phyloP scores from a whole-genome alignment of 2,888 invertebrate genomes.

The Ophion obscuratus region DNA sequence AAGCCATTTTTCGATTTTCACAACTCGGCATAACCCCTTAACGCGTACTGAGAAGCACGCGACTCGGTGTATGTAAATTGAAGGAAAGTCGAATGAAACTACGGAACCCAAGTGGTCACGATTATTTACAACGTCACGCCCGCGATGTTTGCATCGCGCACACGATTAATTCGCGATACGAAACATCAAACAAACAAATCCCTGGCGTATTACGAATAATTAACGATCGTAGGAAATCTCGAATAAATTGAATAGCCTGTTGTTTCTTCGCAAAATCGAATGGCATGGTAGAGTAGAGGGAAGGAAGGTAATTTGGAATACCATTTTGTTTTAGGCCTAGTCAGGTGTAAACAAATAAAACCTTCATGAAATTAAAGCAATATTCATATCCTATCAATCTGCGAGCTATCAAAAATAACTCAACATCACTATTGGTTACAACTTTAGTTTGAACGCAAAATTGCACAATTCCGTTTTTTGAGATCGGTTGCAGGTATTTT shows the following conservation, averaged over 20 bases:
- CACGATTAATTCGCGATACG: slow-evolving; percentile 15
- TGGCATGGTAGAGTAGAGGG: not conserved
- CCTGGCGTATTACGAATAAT: not conserved
- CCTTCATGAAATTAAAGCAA: too few relatives aligned
- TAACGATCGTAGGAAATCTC: not conserved
- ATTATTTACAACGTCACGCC: slow-evolving; percentile 8
- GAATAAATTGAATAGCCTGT: not conserved
- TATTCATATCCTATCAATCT: too few relatives aligned
- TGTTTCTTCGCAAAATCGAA: not conserved
- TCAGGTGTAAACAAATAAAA: too few relatives aligned
- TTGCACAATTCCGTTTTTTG: too few relatives aligned
- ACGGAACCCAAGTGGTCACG: slow-evolving; percentile 6
- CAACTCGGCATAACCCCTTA: too few relatives aligned
- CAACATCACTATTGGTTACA: too few relatives aligned
- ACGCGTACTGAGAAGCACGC: not conserved
- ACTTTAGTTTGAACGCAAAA: too few relatives aligned
- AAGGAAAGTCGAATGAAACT: not conserved
- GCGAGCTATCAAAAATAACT: too few relatives aligned
- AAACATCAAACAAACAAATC: slow-evolving; percentile 12
- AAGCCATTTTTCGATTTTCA: too few relatives aligned
- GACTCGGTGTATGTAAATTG: not conserved
- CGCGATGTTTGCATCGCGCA: slow-evolving; percentile 1
- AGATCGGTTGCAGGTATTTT: too few relatives aligned
- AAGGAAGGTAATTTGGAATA: too few relatives aligned
- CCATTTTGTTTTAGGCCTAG: too few relatives aligned